Conservation (phyloP, 2,888 invertebrate species). For the Saturnia japonica region DNA sequence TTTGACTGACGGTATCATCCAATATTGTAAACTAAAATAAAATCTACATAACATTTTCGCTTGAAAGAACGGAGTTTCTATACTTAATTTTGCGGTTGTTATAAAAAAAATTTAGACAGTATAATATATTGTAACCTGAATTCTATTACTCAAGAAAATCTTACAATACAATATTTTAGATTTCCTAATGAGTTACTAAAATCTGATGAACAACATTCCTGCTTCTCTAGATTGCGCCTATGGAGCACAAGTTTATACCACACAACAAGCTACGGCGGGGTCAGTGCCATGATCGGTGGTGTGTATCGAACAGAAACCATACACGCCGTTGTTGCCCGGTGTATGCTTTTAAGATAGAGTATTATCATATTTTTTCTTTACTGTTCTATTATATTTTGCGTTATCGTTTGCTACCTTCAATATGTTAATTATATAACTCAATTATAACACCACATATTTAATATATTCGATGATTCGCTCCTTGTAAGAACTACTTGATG, state of each 20-base stretch:
- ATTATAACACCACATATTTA: neutral
- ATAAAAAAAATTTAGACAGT: no score
- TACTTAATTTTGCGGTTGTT: no score
- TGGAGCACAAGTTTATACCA: constrained; percentile 51
- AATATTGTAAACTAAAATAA: neutral
- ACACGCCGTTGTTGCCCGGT: neutral
- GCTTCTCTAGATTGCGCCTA: constrained; percentile 29
- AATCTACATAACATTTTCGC: neutral
- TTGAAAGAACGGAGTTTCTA: no score
- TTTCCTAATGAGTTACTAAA: neutral
- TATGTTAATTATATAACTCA: neutral
- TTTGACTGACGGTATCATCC: no score
- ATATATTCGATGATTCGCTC: neutral
- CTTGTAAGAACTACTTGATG: neutral
- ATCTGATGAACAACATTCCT: neutral
- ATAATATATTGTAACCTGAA: neutral
- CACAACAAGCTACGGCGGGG: constrained; percentile 59
- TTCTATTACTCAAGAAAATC: neutral
- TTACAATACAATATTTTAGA: neutral
- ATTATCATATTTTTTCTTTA: neutral
- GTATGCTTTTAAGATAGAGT: neutral
- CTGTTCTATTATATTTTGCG: neutral
- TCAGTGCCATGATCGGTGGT: constrained; percentile 65
- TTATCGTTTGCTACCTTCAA: neutral
- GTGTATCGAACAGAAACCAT: constrained; percentile 44